These are phyloP conservation scores for Archocentrus centrarchus DNA, from an alignment of 2,113 vertebrate genomes.

Conservation along the genomic window DNA sequence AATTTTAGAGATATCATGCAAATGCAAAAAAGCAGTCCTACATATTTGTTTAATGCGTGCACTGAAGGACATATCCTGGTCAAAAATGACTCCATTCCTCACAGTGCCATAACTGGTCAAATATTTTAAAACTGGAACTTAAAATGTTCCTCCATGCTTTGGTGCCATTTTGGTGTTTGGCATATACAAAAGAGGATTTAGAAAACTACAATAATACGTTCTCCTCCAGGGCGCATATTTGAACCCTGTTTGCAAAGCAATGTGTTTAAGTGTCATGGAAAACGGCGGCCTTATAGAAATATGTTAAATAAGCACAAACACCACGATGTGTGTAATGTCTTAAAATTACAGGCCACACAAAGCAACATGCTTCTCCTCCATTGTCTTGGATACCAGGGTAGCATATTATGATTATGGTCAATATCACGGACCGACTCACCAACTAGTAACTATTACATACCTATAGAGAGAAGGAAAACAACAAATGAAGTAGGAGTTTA, in stretches of 20 bases:
- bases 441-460: not conserved
- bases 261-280: not conserved
- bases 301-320: not conserved
- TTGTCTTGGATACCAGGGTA: not conserved
- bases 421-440: not conserved
- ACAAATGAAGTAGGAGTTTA: not conserved
- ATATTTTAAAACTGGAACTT: not conserved
- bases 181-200: not conserved
- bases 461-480: not conserved
- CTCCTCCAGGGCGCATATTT: not conserved
- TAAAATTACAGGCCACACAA: not conserved
- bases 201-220: not conserved
- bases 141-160: not conserved
- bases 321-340: not conserved
- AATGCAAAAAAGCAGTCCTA: too few relatives aligned
- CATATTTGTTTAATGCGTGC: too few relatives aligned
- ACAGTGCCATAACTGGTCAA: not conserved
- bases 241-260: not conserved
- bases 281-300: not conserved
- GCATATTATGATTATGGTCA: not conserved
- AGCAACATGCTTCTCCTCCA: not conserved
- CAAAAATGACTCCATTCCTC: too few relatives aligned
- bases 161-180: not conserved
- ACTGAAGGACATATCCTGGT: too few relatives aligned
- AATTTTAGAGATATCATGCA: too few relatives aligned